A percentile compares a stretch with the other conserved stretches of the same genome.
phyloP scores from a whole-genome alignment of 2,797 vertebrate species.

The Enteromius afrohamiltoni region DNA sequence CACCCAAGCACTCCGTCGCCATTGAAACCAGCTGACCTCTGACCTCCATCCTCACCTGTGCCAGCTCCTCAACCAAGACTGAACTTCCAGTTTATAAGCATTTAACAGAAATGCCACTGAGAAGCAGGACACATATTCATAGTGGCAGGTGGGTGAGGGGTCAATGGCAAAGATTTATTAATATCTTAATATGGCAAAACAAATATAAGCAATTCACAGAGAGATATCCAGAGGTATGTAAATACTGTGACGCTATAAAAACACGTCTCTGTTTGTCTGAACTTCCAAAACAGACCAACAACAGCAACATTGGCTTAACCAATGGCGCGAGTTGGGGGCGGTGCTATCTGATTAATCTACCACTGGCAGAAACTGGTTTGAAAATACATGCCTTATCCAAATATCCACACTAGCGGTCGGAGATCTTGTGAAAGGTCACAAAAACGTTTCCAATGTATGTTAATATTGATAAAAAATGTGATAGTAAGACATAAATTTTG shows the following conservation, averaged over 20 bases:
- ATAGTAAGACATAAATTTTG: not conserved
- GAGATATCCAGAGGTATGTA: not conserved
- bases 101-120: not conserved
- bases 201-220: not conserved
- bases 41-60: constrained; percentile 24
- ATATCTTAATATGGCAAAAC: not conserved
- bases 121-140: not conserved
- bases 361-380: not conserved
- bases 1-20: constrained; percentile 41
- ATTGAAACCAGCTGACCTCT: constrained; percentile 31
- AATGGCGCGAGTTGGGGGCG: not conserved
- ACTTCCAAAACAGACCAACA: not conserved
- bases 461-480: not conserved
- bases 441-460: not conserved
- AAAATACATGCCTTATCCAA: not conserved
- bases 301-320: not conserved
- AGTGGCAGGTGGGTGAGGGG: constrained; percentile 6
- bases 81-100: not conserved
- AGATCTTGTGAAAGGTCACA: not conserved
- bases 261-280: constrained; percentile 11
- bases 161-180: not conserved
- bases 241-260: not conserved
- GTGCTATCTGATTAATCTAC: not conserved
- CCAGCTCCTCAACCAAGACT: constrained; percentile 13
- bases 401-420: not conserved